Percentiles rank a stretch among this genome's conserved stretches.
phyloP scores from a whole-genome alignment of 2,113 vertebrate genomes.

The Nothocercus nigrocapillus region DNA sequence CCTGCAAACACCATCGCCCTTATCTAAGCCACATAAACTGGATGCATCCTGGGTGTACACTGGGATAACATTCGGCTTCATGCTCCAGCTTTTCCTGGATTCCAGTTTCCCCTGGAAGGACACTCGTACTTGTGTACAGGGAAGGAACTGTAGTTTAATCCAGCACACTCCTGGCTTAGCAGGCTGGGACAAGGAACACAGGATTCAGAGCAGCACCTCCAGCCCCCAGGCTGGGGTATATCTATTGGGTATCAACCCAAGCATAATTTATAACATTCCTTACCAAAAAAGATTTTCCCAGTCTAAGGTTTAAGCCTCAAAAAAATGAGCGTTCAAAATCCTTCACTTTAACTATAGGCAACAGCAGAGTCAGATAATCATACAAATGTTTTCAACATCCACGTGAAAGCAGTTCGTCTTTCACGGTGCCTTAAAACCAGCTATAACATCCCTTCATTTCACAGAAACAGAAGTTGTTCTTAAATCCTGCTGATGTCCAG shows the following conservation, averaged over 20 bases:
- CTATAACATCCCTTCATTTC: background rate
- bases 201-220: background rate
- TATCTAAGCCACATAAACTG: background rate
- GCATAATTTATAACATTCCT: background rate
- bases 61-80: background rate
- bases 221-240: background rate
- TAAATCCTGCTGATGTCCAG: background rate
- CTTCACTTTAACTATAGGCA: background rate
- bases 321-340: background rate
- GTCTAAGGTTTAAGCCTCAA: background rate
- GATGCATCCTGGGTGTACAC: background rate
- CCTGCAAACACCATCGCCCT: background rate
- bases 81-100: background rate
- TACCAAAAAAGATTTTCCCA: background rate
- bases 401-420: background rate
- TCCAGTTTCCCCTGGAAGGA: background rate
- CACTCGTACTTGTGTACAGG: background rate
- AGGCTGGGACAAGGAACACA: background rate
- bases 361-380: background rate
- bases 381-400: background rate
- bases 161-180: background rate
- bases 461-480: background rate
- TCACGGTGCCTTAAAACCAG: background rate
- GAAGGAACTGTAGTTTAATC: background rate
- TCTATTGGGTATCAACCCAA: background rate